Evolutionary conservation across 1,140 invertebrate genomes (phyloP), one percentile per base, ranked within the genome.

Genomic region (Stenopsyche tienmushanensis): DNA sequence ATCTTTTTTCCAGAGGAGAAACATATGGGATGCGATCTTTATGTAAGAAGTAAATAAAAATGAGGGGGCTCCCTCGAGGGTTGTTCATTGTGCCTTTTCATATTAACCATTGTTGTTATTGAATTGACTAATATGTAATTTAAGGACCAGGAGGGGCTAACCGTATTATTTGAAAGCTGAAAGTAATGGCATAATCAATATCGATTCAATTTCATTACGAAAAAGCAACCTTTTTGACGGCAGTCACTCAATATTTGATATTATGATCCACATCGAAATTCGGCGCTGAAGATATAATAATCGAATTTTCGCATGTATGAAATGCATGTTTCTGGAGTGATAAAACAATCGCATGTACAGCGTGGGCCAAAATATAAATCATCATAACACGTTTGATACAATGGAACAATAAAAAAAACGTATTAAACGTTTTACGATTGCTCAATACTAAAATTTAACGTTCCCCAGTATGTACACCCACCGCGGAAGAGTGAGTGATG

Each of bases 371-470:
- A 18, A 52, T 17, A 60, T 60, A 60, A 47, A 60, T 60, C 57
- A 60, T 47, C n/a, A 15, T 20, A 42, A 57, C 54, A 57, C 54
- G 2, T 39, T 15, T 34, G 5, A 23, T 21, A 60, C 57, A 60
- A 60, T 60, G 21, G 42, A 47, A 47, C 57, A 47, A 60, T 47
- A 60, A 60, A 42, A n/a, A 26, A 60, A 60, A 47, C 41, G 24
- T 60, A 47, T 60, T 60, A 60, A 60, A 47, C 29, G 57, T 34
- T 60, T 20, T 13, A 47, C 39, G 42, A 34, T 39, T 39, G 42
- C 57, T n/a, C 42, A 44, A 47, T 9, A 20, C 57, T 44, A 26
- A 60, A 47, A 47, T 60, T 60, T 42, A 49, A 60, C 34, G 57
- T 23, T 60, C 26, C 44, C 29, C 24, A 17, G 21, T 60, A n/a